Base-by-base conservation (phyloP, 2,113 vertebrate genomes). In the Gambusia affinis region DNA sequence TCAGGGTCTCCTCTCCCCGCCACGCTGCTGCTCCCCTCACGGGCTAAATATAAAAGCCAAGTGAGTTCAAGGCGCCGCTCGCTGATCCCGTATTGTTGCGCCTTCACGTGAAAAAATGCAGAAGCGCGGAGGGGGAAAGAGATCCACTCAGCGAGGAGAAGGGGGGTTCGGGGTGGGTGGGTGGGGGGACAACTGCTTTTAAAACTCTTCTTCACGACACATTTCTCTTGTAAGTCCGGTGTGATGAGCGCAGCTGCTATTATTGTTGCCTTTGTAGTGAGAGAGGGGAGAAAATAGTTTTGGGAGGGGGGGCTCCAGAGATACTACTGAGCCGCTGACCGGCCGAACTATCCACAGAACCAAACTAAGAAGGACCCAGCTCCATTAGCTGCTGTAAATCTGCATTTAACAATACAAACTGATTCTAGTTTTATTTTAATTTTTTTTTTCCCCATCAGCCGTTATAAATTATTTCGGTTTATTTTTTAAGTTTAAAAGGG, bases 271-370 rank as follows among this genome's bases (percentile, higher is more conserved):
- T 90, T 86, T 88, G 88, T 85, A 72, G 51, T n/a, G 51, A 2
- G 5, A 57, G 80, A 68, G 65, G 64, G 70, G 66, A 72, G 63
- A 73, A 72, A 76, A 62, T 39, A 27, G 72, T n/a, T 33, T 29
- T 37, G 39, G 39, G 12, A 15, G 39, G 14, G 68, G 79, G 51
- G 64, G 75, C 76, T 75, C 31, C 64, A 2, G 8, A 42, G 85
- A 81, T 79, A 89, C 84, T 22, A 88, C 86, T 91, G 80, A 91
- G 91, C 91, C 89, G 79, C 91, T 87, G 92, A 80, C 85, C 85
- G 89, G 90, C 74, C 75, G 14, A 42, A 42, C 14, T 42, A 42
- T 4, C 39, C 39, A 42, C 12, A 42, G 14, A 42, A 42, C 39
- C 39, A 42, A 42, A 47, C 7, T 15, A 47, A 19, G 44, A 17